These are phyloP conservation scores for Xestoiulus laeticollis DNA, from an alignment of 2,888 invertebrate genomes.

Conservation along the genomic window DNA sequence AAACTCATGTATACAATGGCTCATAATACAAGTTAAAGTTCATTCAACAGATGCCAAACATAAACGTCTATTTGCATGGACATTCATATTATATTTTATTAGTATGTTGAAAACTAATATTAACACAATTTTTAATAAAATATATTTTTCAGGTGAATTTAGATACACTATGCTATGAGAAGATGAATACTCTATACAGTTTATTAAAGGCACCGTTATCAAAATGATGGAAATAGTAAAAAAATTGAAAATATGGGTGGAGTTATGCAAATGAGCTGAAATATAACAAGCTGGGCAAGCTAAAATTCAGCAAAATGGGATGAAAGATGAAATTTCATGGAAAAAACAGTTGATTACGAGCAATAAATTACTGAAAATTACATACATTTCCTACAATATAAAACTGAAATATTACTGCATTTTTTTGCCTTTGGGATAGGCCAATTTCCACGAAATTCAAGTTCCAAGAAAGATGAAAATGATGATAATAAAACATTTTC, in stretches of 20 bases:
- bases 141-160: too few species aligned
- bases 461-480: neutral
- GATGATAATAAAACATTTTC: neutral
- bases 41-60: too few species aligned
- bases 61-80: too few species aligned
- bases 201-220: neutral
- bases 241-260: neutral
- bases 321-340: slow-evolving; percentile 8
- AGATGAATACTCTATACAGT: neutral
- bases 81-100: too few species aligned
- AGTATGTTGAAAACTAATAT: too few species aligned
- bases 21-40: too few species aligned
- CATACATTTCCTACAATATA: neutral
- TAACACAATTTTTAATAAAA: too few species aligned
- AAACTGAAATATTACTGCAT: slow-evolving; percentile 4
- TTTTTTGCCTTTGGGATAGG: neutral
- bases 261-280: neutral
- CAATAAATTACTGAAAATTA: neutral
- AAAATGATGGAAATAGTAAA: neutral
- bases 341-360: neutral
- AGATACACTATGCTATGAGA: neutral
- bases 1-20: too few species aligned
- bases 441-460: neutral
- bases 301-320: neutral
- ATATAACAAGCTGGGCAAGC: neutral